Base-by-base conservation (phyloP, 2,113 vertebrate genomes). In the Corynorhinus townsendii region DNA sequence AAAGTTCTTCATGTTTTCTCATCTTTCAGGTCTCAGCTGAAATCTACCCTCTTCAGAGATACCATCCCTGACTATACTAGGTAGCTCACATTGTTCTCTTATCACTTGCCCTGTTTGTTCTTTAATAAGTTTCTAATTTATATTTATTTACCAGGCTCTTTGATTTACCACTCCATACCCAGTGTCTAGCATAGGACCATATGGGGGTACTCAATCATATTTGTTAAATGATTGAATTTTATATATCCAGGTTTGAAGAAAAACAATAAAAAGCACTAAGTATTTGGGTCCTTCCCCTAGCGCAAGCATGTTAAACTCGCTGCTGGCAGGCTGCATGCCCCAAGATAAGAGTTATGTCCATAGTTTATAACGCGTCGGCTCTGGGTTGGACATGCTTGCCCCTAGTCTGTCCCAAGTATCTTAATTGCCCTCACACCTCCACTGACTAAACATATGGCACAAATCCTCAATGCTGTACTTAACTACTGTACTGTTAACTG, bases 141-240 rank as follows among this genome's bases (percentile, higher is more conserved):
- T 88, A 0, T 75, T 16, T 90, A 81, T 84, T 91, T 90, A 75
- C 28, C 33, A n/a, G 22, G 69, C 33, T 87, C 24, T 91, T 93
- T 90, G 26, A 64, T 77, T 90, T 76, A 76, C 24, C 2, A 30
- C 5, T 75, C 52, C 20, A 10, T 30, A 64, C 40, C 14, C 66
- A 86, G 6, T 91, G 19, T 38, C 6, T 94, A 88, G 28, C 49
- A 30, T 35, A 72, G 76, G 62, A 90, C 68, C 40, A 45, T 16
- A 30, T 49, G 82, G 20, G 28, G 26, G 1, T 82, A 45, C 11
- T 56, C 86, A 66, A 2, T 86, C 76, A 68, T 68, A 91, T 5
- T 93, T 90, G 28, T 69, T 77, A 81, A 96, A 47, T 95, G 17
- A 49, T 49, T 93, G 52, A 89, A 35, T 71, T 80, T 59, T 77